A percentile compares a stretch with the other conserved stretches of the same genome.
Conservation (phyloP, 2,113 vertebrate genomes). For the Elephas maximus region DNA sequence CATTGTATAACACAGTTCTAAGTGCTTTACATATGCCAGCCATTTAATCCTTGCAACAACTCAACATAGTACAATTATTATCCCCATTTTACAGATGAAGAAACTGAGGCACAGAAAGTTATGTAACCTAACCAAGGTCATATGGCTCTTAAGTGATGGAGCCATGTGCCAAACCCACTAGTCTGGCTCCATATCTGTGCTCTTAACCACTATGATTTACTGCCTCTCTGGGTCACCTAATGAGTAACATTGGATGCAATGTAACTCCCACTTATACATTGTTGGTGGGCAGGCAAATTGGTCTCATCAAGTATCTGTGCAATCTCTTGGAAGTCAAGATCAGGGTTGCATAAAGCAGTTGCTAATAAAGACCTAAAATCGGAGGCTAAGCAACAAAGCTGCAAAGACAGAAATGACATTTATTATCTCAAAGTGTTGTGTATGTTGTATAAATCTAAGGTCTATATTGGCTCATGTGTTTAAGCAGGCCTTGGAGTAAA, state of each 20-base stretch:
- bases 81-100: too few relatives aligned
- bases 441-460: not conserved
- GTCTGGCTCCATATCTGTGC: too few relatives aligned
- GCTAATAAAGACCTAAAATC: not conserved
- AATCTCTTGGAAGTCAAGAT: not conserved
- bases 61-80: not conserved
- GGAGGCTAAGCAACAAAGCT: not conserved
- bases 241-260: accelerated
- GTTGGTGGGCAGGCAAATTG: not conserved
- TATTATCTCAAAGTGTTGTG: not conserved
- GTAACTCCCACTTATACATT: not conserved
- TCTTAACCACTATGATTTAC: not conserved
- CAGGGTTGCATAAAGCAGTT: not conserved
- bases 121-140: not conserved
- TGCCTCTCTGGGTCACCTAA: not conserved
- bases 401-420: not conserved
- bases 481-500: not conserved
- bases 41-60: not conserved
- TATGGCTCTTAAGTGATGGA: not conserved
- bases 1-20: not conserved
- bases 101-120: not conserved
- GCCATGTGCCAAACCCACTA: too few relatives aligned
- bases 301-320: not conserved
- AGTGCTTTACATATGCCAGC: not conserved
- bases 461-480: not conserved